Percentiles rank a stretch among this genome's conserved stretches.
Evolutionary conservation across 2,797 vertebrate genomes (phyloP).

Genomic region (Numenius phaeopus): DNA sequence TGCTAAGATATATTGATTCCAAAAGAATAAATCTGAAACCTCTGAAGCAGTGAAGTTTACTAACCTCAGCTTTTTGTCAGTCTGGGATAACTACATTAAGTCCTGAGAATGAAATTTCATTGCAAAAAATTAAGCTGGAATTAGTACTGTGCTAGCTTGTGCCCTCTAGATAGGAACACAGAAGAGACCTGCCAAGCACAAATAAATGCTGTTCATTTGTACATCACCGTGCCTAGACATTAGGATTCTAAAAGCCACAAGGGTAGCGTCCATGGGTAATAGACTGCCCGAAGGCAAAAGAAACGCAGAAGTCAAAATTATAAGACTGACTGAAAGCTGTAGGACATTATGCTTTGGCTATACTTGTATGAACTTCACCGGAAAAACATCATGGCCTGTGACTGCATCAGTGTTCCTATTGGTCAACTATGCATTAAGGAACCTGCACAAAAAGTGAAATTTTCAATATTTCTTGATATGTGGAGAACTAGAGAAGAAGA

Average conservation of each 20-base stretch:
- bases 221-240: neutral
- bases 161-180: neutral
- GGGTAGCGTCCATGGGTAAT: neutral
- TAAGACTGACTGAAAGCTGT: neutral
- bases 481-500: neutral
- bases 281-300: neutral
- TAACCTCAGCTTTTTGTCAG: neutral
- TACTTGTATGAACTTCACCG: neutral
- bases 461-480: neutral
- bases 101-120: neutral
- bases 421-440: neutral
- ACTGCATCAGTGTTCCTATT: neutral
- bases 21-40: neutral
- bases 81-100: neutral
- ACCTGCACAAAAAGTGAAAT: neutral
- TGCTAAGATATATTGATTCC: neutral
- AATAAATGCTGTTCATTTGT: neutral
- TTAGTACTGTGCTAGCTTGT: neutral
- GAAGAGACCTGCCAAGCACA: neutral
- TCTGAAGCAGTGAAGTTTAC: neutral
- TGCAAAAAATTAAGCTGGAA: conserved; percentile 3
- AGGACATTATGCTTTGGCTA: neutral
- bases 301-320: neutral
- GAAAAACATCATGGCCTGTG: neutral
- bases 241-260: neutral